Evolutionary conservation across 1,140 invertebrate genomes (phyloP), one percentile per base, ranked within the genome.

Genomic region (Triops longicaudatus): DNA sequence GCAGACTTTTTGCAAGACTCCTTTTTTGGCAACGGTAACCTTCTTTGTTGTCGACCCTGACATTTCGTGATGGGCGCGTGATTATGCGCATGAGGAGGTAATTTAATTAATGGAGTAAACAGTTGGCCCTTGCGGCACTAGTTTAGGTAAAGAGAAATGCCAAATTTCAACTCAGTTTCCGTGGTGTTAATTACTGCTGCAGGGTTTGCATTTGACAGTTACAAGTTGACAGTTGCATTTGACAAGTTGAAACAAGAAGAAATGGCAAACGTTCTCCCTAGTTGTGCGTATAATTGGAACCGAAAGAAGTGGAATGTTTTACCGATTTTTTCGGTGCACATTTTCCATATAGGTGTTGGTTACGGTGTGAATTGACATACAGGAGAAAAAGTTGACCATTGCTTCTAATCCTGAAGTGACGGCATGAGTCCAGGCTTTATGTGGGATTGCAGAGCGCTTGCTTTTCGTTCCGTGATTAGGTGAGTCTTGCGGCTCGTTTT

Each of bases 321-420:
- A 63, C 50, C 50, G 14, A 63, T 63, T 10, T 63, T 63, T 63
- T 22, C 50, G 50, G 17, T 63, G 50, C 10, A 63, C 50, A 22
- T 22, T 63, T 22, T 63, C 50, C 17, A 63, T 14, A 22, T 63
- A 63, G 6, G 14, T 12, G 50, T 63, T 63, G 50, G 50, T 63
- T 22, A 63, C 50, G 50, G 10, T 63, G 22, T 63, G 50, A 14
- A 63, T 17, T 10, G 50, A 63, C 50, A 63, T 63, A 22, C 50
- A 63, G 10, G 50, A 63, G 50, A 63, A 63, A 63, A 63, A 63
- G 50, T 63, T 63, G 14, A 63, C 50, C 50, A 63, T 63, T 63
- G 50, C 50, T 22, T 63, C 50, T 63, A 63, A 63, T 63, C 50
- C 50, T 63, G 50, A n/a, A 22, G 50, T 63, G 50, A 63, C 50